Conservation (phyloP, 2,888 invertebrate species). For the Oegoconia quadripuncta region DNA sequence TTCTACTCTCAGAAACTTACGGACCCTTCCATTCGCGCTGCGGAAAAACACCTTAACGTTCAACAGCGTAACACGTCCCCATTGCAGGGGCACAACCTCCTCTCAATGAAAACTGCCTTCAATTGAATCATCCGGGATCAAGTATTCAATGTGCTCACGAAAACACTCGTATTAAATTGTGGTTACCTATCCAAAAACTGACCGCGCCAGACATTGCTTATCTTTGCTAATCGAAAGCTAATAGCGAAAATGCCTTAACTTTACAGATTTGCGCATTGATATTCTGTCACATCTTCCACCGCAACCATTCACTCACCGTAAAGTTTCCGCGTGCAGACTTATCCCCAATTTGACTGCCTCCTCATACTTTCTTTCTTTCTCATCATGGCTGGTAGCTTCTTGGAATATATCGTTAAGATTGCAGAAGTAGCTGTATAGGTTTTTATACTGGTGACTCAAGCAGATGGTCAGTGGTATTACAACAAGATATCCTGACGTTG, state of each 20-base stretch:
- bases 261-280: background rate
- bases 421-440: constrained; percentile 35
- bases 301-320: constrained; percentile 33
- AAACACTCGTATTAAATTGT: background rate
- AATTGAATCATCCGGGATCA: too few relatives aligned
- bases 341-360: constrained; percentile 43
- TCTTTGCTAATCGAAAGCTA: too few relatives aligned
- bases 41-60: too few relatives aligned
- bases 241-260: background rate
- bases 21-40: too few relatives aligned
- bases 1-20: too few relatives aligned
- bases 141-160: too few relatives aligned
- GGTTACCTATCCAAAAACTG: too few relatives aligned
- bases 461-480: constrained; percentile 26
- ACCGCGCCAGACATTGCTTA: too few relatives aligned
- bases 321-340: constrained; percentile 39
- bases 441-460: constrained; percentile 32
- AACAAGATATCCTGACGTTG: constrained; percentile 22
- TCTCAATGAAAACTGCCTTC: too few relatives aligned
- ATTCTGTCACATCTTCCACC: background rate
- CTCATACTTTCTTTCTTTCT: constrained; percentile 41
- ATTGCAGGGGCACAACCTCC: too few relatives aligned
- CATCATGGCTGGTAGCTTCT: constrained; percentile 23
- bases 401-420: constrained; percentile 29
- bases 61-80: too few relatives aligned